Conservation (phyloP, 1,140 invertebrate species). For the Dendrolimus kikuchii region DNA sequence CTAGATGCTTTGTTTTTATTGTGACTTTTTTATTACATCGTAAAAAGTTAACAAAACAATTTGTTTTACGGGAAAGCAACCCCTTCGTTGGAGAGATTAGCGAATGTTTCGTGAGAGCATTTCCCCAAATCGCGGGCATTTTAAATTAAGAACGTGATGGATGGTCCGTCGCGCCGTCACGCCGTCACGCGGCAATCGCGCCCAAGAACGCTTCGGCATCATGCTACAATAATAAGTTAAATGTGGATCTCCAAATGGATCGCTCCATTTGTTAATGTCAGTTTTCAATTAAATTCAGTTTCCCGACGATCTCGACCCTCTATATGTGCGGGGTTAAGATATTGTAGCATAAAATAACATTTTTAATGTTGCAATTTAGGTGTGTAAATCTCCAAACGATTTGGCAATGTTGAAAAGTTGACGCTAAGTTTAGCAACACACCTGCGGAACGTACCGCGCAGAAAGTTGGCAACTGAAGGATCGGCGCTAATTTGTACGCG, state of each 20-base stretch:
- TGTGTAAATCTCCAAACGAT: no score
- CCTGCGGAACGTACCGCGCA: no score
- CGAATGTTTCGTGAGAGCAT: constrained; percentile 42
- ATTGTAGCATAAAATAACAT: no score
- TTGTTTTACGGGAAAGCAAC: constrained; percentile 25
- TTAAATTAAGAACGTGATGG: constrained; percentile 69
- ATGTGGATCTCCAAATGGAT: constrained; percentile 62
- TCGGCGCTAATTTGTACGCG: no score
- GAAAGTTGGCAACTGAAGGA: no score
- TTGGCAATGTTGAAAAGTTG: no score
- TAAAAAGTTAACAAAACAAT: constrained; percentile 39
- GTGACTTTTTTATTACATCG: constrained; percentile 34
- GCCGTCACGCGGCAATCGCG: constrained; percentile 54
- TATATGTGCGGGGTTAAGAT: not conserved
- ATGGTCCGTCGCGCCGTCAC: constrained; percentile 56
- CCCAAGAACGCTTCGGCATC: constrained; percentile 41
- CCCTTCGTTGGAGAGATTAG: constrained; percentile 45
- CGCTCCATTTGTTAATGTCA: constrained; percentile 67
- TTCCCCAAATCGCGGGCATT: constrained; percentile 60
- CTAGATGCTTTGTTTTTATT: constrained; percentile 28
- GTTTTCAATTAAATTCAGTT: constrained; percentile 67
- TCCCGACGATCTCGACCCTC: constrained; percentile 40
- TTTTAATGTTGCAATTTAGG: no score
- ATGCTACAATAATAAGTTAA: constrained; percentile 64
- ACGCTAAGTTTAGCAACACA: no score